Evolutionary conservation across 1,140 invertebrate genomes (phyloP).

Genomic region (Oppia nitens): DNA sequence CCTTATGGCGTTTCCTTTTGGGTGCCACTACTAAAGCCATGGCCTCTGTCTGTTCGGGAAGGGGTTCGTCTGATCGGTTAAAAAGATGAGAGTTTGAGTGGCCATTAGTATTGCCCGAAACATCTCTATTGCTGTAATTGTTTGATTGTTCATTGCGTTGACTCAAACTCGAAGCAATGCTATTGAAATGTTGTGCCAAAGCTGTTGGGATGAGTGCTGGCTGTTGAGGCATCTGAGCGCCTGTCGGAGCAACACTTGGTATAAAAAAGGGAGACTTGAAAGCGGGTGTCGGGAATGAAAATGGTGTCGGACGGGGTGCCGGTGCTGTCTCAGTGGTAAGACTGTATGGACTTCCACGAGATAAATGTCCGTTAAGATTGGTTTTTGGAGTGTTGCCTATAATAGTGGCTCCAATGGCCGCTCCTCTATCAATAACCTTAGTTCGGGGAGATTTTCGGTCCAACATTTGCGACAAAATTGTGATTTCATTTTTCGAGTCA

Average conservation of each 20-base stretch:
- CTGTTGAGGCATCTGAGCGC: not conserved
- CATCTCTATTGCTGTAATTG: slow-evolving; percentile 2
- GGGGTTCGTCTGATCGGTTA: slow-evolving; percentile 24
- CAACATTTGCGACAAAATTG: slow-evolving; percentile 43
- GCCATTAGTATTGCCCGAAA: not conserved
- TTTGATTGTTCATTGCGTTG: slow-evolving; percentile 7
- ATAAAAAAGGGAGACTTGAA: slow-evolving; percentile 14
- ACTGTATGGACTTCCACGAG: slow-evolving; percentile 18
- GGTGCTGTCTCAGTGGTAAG: slow-evolving; percentile 12
- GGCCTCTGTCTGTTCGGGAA: slow-evolving; percentile 75
- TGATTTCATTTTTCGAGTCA: slow-evolving; percentile 11
- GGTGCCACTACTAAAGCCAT: slow-evolving; percentile 79
- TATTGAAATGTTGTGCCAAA: slow-evolving; percentile 5
- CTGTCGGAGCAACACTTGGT: not conserved
- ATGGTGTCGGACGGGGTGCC: slow-evolving; percentile 2
- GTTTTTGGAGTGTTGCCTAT: not conserved
- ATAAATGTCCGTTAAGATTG: slow-evolving; percentile 35
- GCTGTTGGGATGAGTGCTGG: not conserved
- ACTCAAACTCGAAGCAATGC: not conserved
- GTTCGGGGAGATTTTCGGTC: slow-evolving; percentile 63
- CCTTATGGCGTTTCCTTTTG: slow-evolving; percentile 76
- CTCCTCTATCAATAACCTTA: slow-evolving; percentile 36
- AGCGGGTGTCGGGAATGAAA: not conserved
- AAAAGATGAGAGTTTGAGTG: not conserved
- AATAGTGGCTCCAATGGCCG: not conserved